Conservation (phyloP, 1,140 invertebrate species). For the Oncopodura yosiiana region DNA sequence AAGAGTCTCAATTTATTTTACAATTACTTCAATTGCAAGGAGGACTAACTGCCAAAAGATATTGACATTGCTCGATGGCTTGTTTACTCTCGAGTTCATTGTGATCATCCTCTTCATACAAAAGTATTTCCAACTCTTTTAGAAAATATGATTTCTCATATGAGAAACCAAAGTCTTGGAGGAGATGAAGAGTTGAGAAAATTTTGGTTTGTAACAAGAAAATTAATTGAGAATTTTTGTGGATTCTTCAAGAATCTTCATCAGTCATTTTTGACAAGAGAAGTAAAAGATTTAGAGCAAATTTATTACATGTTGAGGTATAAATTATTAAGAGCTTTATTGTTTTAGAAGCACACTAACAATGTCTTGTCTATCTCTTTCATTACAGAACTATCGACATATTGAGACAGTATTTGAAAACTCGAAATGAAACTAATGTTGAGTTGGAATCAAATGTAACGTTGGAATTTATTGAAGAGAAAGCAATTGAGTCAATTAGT, state of each 20-base stretch:
- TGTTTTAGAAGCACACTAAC: neutral
- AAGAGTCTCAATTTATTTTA: slow-evolving; percentile 66
- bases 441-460: slow-evolving; percentile 21
- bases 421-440: slow-evolving; percentile 6
- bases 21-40: slow-evolving; percentile 87
- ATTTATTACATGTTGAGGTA: slow-evolving; percentile 33
- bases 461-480: slow-evolving; percentile 43
- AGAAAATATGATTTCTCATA: slow-evolving; percentile 52
- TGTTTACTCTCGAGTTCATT: slow-evolving; percentile 61
- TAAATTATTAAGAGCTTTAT: neutral
- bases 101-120: slow-evolving; percentile 64
- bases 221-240: slow-evolving; percentile 31
- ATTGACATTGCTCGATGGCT: slow-evolving; percentile 61
- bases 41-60: slow-evolving; percentile 58
- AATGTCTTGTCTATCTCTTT: neutral
- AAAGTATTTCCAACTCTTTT: slow-evolving; percentile 57
- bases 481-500: slow-evolving; percentile 54
- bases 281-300: slow-evolving; percentile 14
- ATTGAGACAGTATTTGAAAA: slow-evolving; percentile 16
- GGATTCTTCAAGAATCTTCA: slow-evolving; percentile 31
- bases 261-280: slow-evolving; percentile 30
- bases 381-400: slow-evolving; percentile 26
- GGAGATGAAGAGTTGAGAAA: slow-evolving; percentile 50
- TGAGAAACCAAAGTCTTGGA: slow-evolving; percentile 51
- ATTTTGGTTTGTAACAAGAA: slow-evolving; percentile 34